Percentiles rank a stretch among this genome's conserved stretches.
These are phyloP conservation scores for Holothuria leucospilota DNA, from an alignment of 53 echinoderm and acorn worm species.

Conservation along the genomic window DNA sequence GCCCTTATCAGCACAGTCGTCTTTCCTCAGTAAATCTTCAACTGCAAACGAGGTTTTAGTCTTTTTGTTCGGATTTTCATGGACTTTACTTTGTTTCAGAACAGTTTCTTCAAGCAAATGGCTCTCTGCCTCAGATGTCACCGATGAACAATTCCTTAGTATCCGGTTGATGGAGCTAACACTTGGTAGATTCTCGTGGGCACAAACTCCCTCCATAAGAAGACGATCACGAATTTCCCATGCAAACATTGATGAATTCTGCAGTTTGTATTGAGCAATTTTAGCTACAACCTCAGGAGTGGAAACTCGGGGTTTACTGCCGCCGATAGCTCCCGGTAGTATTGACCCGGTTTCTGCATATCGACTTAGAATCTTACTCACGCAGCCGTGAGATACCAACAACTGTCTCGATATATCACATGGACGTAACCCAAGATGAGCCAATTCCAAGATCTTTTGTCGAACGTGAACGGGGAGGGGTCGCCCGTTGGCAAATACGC, in stretches of 20 bases:
- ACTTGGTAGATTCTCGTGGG: slow-evolving; percentile 83
- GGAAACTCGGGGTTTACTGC: slow-evolving; percentile 83
- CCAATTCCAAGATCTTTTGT: slow-evolving; percentile 85
- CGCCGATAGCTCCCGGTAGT: slow-evolving; percentile 76
- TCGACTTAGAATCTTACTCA: slow-evolving; percentile 90
- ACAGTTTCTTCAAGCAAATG: slow-evolving; percentile 25
- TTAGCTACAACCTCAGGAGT: slow-evolving; percentile 81
- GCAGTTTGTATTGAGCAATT: slow-evolving; percentile 78
- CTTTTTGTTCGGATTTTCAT: not conserved
- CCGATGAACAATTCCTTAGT: slow-evolving; percentile 61
- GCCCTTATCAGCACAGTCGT: not conserved
- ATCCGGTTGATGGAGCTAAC: slow-evolving; percentile 96
- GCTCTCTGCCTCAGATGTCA: slow-evolving; percentile 9
- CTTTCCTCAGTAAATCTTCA: slow-evolving; percentile 78
- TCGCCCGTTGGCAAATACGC: slow-evolving; percentile 92
- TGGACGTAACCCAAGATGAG: slow-evolving; percentile 90
- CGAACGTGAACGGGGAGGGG: slow-evolving; percentile 90
- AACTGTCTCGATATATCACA: slow-evolving; percentile 95
- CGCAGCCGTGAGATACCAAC: slow-evolving; percentile 94
- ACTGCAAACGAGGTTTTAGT: slow-evolving; percentile 80
- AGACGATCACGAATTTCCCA: slow-evolving; percentile 96
- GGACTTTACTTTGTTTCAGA: not conserved
- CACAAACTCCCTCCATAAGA: slow-evolving; percentile 76
- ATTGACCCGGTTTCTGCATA: slow-evolving; percentile 80
- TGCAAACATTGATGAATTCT: slow-evolving; percentile 94